phyloP scores from a whole-genome alignment of 1,140 invertebrate genomes.

The Globodera rostochiensis region DNA sequence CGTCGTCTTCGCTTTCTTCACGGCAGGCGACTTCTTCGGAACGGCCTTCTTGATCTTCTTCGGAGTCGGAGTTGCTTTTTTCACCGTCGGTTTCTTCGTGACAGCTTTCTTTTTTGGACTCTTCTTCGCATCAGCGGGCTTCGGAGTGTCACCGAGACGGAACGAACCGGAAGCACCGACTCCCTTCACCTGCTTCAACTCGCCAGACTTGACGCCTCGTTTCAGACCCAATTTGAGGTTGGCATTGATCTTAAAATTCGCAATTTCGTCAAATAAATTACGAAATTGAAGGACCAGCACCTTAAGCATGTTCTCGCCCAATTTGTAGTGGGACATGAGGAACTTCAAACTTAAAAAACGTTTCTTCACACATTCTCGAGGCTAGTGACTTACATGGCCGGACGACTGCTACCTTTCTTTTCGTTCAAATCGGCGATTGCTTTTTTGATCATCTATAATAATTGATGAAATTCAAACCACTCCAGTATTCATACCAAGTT shows the following conservation, averaged over 20 bases:
- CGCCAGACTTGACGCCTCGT: constrained; percentile 33
- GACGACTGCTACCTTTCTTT: constrained; percentile 59
- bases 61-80: constrained; percentile 1
- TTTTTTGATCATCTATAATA: constrained; percentile 29
- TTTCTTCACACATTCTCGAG: background rate
- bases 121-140: background rate
- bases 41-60: constrained; percentile 26
- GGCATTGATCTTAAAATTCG: constrained; percentile 40
- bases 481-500: constrained; percentile 1
- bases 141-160: constrained; percentile 18
- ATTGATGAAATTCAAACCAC: too few species aligned
- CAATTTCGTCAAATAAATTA: background rate
- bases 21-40: constrained; percentile 14
- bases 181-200: constrained; percentile 33
- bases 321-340: constrained; percentile 65
- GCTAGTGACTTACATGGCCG: constrained; percentile 50
- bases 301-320: constrained; percentile 47
- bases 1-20: constrained; percentile 12
- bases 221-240: constrained; percentile 35
- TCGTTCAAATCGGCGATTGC: constrained; percentile 42
- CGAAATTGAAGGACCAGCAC: background rate
- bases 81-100: constrained; percentile 7
- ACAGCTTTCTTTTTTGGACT: background rate
- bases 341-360: constrained; percentile 53
- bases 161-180: constrained; percentile 43